These are phyloP conservation scores for Dryococelus australis DNA, from an alignment of 2,888 invertebrate genomes.

Conservation along the genomic window DNA sequence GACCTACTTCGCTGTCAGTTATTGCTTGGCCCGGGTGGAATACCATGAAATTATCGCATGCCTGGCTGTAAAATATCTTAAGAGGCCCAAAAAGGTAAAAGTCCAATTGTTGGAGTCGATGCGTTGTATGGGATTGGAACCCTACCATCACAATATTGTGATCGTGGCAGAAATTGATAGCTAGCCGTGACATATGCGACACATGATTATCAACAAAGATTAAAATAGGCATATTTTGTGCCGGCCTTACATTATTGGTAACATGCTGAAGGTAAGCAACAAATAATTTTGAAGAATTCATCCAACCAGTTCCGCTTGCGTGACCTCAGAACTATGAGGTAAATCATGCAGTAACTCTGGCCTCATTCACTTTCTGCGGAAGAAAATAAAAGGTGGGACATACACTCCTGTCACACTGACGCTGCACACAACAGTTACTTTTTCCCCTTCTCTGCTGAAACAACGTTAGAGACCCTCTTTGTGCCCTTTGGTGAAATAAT, in stretches of 20 bases:
- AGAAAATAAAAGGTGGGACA: no score
- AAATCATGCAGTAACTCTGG: no score
- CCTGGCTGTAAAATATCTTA: background rate
- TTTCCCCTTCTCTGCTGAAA: no score
- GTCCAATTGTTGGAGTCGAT: background rate
- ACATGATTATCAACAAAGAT: background rate
- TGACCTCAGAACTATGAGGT: background rate
- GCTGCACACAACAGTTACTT: no score
- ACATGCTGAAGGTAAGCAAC: background rate
- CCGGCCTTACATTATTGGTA: background rate
- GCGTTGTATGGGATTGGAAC: background rate
- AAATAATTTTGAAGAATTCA: background rate
- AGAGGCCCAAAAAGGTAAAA: background rate
- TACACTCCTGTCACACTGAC: no score
- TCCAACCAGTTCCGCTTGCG: background rate
- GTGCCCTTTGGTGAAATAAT: no score
- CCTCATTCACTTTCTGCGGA: no score
- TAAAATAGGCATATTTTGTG: conserved; percentile 1
- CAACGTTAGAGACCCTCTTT: no score
- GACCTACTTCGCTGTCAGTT: background rate
- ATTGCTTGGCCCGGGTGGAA: background rate
- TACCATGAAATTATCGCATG: background rate
- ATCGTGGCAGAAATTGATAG: background rate
- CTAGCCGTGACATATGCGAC: background rate
- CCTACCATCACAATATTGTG: background rate